Conservation (phyloP, 2,797 vertebrate genomes). For the Muscicapa striata region DNA sequence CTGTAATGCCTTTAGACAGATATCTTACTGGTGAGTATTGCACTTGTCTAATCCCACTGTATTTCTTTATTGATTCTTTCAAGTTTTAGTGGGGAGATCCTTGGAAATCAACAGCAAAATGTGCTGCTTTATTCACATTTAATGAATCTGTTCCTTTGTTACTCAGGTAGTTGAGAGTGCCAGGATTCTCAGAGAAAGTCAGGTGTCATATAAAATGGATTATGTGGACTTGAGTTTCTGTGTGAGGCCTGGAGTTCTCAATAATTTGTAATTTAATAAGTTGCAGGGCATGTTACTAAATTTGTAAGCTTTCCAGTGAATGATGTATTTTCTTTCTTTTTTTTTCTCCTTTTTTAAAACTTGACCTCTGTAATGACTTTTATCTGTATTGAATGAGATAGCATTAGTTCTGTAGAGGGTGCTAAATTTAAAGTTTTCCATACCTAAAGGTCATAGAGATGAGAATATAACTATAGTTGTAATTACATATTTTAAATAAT, state of each 20-base stretch:
- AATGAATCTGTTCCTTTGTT: not conserved
- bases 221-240: not conserved
- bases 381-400: not conserved
- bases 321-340: not conserved
- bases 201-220: not conserved
- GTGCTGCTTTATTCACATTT: not conserved
- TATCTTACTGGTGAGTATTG: conserved; percentile 87
- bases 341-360: not conserved
- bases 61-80: not conserved
- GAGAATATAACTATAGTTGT: not conserved
- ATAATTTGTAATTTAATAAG: not conserved
- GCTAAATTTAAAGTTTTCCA: not conserved
- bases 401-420: not conserved
- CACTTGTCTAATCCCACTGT: not conserved
- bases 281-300: not conserved
- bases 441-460: not conserved
- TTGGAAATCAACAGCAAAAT: not conserved
- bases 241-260: not conserved
- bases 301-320: not conserved
- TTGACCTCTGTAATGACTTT: not conserved
- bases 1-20: conserved; percentile 90
- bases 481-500: not conserved
- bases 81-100: not conserved
- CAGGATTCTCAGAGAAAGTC: not conserved
- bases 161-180: not conserved